Evolutionary conservation across 2,113 vertebrate species (phyloP), one percentile per base, ranked within the genome.

Genomic region (Pimephales promelas): DNA sequence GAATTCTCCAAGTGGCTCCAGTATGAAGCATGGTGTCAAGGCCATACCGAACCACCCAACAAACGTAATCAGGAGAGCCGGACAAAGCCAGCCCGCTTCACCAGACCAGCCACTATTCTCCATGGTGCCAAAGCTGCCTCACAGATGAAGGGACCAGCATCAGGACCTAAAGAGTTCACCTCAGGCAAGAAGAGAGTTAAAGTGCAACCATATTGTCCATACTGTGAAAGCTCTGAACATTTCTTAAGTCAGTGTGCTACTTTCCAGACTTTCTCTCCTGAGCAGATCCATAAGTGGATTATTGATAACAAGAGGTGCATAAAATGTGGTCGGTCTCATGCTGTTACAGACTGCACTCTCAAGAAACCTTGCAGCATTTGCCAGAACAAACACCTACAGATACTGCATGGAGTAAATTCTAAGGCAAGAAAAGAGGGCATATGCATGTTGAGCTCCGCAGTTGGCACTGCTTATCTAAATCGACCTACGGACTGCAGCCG

Each of bases 1-100:
- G 75, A 79, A 16, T 56, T 70, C 20, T 24, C 74, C 1, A 59
- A 75, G 2, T 64, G 68, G 78, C 68, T 81, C 22, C 56, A 81
- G 43, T 24, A 64, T 2, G 47, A 81, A 61, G 59, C 59, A 28
- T 62, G 59, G 59, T 62, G 59, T 28, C 24, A 62, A 10, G 11
- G 24, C 10, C 24, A 26, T 28, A 62, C 24, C 10, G 10, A 62
- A 62, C 9, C 24, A 0, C 11, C 11, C 59, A 31, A 11, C 10
- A 62, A 62, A 62, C 11, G 61, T 18, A 66, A 34, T 66, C 5
- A 6, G 34, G 28, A 66, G 28, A 34, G 14, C 14, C 5, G 2
- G 26, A 14, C 0, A 0, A 66, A 66, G 13, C 62, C 62, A 64
- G 14, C 5, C 2, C 28, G 14, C 5, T 5, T 64, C 14, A 64